A percentile compares a stretch with the other conserved stretches of the same genome.
phyloP scores from a whole-genome alignment of 2,888 invertebrate genomes.

The Monoplex corrugatus region DNA sequence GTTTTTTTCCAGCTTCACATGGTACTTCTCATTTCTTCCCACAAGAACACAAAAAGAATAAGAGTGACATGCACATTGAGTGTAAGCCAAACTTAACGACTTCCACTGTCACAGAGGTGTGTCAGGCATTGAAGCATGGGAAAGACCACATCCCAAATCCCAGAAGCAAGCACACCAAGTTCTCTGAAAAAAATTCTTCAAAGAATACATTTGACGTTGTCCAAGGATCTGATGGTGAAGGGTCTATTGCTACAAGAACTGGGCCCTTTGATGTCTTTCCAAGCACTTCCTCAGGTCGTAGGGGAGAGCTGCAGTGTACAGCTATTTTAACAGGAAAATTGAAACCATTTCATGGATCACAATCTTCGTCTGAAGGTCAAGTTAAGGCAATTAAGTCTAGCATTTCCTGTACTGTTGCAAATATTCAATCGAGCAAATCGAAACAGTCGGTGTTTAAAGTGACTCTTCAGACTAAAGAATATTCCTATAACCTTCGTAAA shows the following conservation, averaged over 20 bases:
- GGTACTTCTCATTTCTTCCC: slow-evolving; percentile 17
- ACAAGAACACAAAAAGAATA: background rate
- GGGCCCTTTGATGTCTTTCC: background rate
- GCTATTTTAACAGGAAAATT: background rate
- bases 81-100: background rate
- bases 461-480: background rate
- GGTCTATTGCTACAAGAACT: background rate
- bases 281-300: background rate
- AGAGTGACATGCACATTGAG: background rate
- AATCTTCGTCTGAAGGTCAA: background rate
- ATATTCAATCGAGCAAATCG: too few relatives aligned
- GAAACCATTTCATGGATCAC: background rate
- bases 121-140: background rate
- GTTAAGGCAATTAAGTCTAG: background rate
- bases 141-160: background rate
- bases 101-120: background rate
- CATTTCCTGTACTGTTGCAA: too few relatives aligned
- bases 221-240: slow-evolving; percentile 8
- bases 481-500: background rate
- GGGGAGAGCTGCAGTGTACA: background rate
- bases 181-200: background rate
- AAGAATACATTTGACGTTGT: background rate
- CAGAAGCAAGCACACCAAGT: slow-evolving; percentile 32
- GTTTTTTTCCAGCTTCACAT: slow-evolving; percentile 13
- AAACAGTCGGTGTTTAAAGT: background rate